Percentiles rank a stretch among this genome's conserved stretches.
Evolutionary conservation across 2,113 vertebrate species (phyloP).

Genomic region (Gymnobelideus leadbeateri): DNA sequence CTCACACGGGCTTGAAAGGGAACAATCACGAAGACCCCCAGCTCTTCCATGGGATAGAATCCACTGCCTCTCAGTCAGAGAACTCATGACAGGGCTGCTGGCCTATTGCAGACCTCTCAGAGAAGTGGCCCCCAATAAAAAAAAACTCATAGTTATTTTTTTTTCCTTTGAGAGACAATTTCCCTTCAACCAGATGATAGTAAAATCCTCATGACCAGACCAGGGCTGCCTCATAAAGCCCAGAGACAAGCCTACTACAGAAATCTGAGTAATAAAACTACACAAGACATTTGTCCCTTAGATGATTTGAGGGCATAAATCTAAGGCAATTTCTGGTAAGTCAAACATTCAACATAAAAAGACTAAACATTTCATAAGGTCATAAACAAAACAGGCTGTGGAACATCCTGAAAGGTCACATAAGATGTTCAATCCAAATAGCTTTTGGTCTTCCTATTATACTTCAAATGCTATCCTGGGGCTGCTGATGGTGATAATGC

Average conservation of each 20-base stretch:
- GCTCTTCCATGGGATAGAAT: background rate
- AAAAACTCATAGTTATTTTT: background rate
- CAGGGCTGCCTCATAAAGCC: background rate
- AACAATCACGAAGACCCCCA: constrained; percentile 20
- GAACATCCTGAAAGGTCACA: background rate
- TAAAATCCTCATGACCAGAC: background rate
- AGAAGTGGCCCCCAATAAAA: background rate
- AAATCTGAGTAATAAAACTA: constrained; percentile 26
- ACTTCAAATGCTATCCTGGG: background rate
- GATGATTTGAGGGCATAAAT: background rate
- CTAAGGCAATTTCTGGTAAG: constrained; percentile 22
- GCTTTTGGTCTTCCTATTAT: background rate
- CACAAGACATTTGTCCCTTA: background rate
- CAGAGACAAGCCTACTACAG: background rate
- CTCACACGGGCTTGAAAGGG: constrained; percentile 25
- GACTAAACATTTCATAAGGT: background rate
- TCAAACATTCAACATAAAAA: constrained; percentile 29
- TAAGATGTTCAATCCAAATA: background rate
- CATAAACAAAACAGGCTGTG: constrained; percentile 10
- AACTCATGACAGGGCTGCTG: background rate
- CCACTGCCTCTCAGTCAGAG: constrained; percentile 12
- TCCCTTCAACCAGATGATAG: background rate
- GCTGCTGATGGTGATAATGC: background rate
- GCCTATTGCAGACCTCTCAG: background rate
- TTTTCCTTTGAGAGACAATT: background rate